These are phyloP conservation scores for Aphrocallistes beatrix DNA, from an alignment of 37 sponge, comb jelly and placozoan species.

Conservation along the genomic window DNA sequence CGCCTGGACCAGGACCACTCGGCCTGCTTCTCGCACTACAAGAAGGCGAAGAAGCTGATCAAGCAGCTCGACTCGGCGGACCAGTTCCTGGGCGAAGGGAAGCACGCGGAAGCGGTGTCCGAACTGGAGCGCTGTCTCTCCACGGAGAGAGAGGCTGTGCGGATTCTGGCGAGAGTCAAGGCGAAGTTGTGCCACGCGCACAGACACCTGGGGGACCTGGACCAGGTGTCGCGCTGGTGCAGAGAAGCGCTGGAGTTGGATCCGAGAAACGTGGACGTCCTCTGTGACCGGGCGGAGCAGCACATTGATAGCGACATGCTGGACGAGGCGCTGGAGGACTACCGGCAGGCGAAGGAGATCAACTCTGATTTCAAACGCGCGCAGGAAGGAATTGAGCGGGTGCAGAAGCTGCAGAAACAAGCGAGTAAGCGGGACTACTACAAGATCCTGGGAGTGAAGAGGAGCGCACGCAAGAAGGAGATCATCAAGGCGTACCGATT, in stretches of 20 bases:
- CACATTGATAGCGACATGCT: constrained; percentile 70
- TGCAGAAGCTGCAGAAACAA: constrained; percentile 84
- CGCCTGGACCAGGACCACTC: constrained; percentile 87
- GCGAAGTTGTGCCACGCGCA: constrained; percentile 46
- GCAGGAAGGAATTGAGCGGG: constrained; percentile 75
- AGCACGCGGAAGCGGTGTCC: constrained; percentile 51
- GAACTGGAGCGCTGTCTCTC: constrained; percentile 43
- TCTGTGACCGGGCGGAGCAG: constrained; percentile 82
- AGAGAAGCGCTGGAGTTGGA: constrained; percentile 55
- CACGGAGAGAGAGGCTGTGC: constrained; percentile 30
- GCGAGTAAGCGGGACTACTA: constrained; percentile 96
- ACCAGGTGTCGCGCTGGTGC: constrained; percentile 57
- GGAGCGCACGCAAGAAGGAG: constrained; percentile 68
- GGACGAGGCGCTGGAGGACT: constrained; percentile 80
- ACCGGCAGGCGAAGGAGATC: constrained; percentile 60
- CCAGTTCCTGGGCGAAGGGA: constrained; percentile 41
- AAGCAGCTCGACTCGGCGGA: constrained; percentile 57
- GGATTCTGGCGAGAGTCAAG: constrained; percentile 19
- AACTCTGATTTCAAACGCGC: constrained; percentile 41
- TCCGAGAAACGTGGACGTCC: constrained; percentile 53
- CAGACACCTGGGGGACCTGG: constrained; percentile 26
- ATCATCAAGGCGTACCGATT: constrained; percentile 90
- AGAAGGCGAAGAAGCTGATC: constrained; percentile 89
- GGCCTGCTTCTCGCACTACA: constrained; percentile 74
- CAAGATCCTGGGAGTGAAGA: constrained; percentile 86